A percentile compares a stretch with the other conserved stretches of the same genome.
Evolutionary conservation across 30 jellyfish, hydroid and myxozoan species (phyloP).

Genomic region (Catostylus mosaicus): DNA sequence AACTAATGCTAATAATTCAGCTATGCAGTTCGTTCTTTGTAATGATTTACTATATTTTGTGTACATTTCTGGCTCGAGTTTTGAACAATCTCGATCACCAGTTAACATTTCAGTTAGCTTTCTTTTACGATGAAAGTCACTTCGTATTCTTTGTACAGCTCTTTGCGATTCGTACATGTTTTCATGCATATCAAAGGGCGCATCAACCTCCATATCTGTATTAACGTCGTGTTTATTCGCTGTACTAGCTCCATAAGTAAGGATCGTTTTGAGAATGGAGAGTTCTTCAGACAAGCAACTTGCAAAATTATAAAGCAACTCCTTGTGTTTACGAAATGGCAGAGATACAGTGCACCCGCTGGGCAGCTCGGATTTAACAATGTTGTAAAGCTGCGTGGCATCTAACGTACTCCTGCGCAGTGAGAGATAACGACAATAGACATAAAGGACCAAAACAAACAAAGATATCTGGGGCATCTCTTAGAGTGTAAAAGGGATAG

Average conservation of each 20-base stretch:
- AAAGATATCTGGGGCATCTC: no score
- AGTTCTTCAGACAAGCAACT: conserved; percentile 3
- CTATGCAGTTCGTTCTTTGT: conserved; percentile 1
- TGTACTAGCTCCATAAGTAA: not conserved
- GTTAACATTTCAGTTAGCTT: conserved; percentile 6
- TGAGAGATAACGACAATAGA: no score
- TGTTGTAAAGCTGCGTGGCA: conserved; percentile 8
- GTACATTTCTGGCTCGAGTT: not conserved
- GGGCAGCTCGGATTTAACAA: conserved; percentile 5
- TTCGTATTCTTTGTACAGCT: not conserved
- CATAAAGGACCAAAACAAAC: no score
- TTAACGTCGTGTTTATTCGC: not conserved
- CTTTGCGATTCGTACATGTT: not conserved
- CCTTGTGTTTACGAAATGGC: not conserved
- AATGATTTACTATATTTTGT: not conserved
- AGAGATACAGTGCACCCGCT: not conserved
- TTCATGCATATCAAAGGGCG: not conserved
- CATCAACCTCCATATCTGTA: conserved; percentile 13
- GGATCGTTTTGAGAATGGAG: not conserved
- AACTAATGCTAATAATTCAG: conserved; percentile 6
- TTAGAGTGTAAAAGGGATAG: no score
- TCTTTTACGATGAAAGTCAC: not conserved
- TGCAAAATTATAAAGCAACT: not conserved
- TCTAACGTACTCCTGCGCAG: conserved; percentile 15
- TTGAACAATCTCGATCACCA: not conserved